Conservation (phyloP, 2,888 invertebrate genomes). For the Ariolimax columbianus region DNA sequence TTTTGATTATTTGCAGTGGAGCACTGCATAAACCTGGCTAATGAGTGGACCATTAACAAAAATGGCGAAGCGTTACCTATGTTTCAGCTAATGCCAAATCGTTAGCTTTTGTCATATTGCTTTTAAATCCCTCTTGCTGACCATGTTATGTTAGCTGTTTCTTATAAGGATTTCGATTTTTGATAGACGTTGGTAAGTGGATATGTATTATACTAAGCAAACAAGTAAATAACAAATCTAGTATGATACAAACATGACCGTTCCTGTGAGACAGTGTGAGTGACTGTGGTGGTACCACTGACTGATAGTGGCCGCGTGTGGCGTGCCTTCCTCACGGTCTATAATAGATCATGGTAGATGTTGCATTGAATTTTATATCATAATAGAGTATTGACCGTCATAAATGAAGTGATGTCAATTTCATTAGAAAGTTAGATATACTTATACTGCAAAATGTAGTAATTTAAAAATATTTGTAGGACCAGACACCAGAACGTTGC, state of each 20-base stretch:
- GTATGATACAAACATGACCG: too few relatives aligned
- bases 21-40: background rate
- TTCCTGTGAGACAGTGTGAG: too few relatives aligned
- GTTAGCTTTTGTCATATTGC: background rate
- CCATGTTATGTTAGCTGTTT: background rate
- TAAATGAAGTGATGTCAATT: too few relatives aligned
- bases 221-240: background rate
- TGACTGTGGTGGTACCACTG: background rate
- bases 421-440: too few relatives aligned
- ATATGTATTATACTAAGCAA: background rate
- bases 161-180: background rate
- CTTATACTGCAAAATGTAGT: too few relatives aligned
- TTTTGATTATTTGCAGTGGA: background rate
- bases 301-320: background rate
- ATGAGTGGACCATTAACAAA: background rate
- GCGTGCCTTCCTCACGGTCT: too few relatives aligned
- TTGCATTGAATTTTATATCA: too few relatives aligned
- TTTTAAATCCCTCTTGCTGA: background rate
- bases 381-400: too few relatives aligned
- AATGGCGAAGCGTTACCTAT: constrained; percentile 13
- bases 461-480: too few relatives aligned
- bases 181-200: background rate
- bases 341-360: too few relatives aligned
- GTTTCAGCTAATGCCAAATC: background rate
- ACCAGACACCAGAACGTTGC: too few relatives aligned